Conservation (phyloP, 1,140 invertebrate genomes). For the Wiebesia pumilae region DNA sequence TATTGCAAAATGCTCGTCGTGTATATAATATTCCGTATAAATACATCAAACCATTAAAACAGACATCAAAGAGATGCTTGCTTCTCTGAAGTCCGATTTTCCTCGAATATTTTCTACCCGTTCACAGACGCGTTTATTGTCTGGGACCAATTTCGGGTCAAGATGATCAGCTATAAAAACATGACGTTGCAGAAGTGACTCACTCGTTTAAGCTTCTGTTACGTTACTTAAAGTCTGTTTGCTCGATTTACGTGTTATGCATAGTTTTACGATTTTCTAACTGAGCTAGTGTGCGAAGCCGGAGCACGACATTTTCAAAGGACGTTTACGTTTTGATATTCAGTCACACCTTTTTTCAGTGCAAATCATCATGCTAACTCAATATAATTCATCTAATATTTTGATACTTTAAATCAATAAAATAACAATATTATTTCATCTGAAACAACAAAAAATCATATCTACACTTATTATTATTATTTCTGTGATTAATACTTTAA, state of each 20-base stretch:
- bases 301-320: not conserved
- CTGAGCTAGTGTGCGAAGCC: not conserved
- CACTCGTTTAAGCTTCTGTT: not conserved
- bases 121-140: not conserved
- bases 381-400: not conserved
- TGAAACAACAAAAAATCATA: not conserved
- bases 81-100: not conserved
- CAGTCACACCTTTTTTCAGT: not conserved
- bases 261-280: not conserved
- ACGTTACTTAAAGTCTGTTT: not conserved
- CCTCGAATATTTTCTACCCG: not conserved
- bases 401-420: not conserved
- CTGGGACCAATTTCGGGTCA: slow-evolving; percentile 21
- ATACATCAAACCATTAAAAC: not conserved
- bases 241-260: not conserved
- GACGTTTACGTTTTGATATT: not conserved
- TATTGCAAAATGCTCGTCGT: no score
- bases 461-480: not conserved
- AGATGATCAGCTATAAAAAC: slow-evolving; percentile 21
- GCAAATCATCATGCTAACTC: not conserved
- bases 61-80: not conserved
- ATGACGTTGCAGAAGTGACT: slow-evolving; percentile 10
- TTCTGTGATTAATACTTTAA: not conserved
- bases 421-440: not conserved
- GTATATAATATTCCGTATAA: not conserved